Evolutionary conservation across 2,113 vertebrate species (phyloP).

Genomic region (Microcebus griseorufus): DNA sequence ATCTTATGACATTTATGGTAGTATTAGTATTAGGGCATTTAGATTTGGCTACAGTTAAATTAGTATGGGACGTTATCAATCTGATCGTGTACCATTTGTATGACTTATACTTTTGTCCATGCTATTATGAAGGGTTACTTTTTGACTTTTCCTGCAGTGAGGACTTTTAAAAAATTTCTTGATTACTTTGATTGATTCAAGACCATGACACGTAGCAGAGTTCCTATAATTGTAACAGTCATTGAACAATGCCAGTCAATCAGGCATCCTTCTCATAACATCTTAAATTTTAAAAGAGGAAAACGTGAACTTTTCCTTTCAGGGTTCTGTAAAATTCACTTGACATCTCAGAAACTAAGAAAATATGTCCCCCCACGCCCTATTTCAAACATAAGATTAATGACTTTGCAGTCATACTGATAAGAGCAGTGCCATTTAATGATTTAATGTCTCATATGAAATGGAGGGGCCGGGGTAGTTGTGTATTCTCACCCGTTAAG

Average conservation of each 20-base stretch:
- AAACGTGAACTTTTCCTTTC: background rate
- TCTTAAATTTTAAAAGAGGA: conserved; percentile 53
- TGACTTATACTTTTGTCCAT: background rate
- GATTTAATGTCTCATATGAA: too few relatives aligned
- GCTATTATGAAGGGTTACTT: background rate
- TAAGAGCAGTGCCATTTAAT: too few relatives aligned
- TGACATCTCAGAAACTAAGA: conserved; percentile 76
- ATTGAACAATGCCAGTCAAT: conserved; percentile 47
- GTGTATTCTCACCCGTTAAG: too few relatives aligned
- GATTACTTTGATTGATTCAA: conserved; percentile 66
- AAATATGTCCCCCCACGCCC: conserved; percentile 48
- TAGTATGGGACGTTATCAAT: background rate
- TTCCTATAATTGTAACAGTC: conserved; percentile 50
- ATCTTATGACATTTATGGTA: background rate
- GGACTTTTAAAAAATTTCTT: conserved; percentile 39
- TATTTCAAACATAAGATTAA: too few relatives aligned
- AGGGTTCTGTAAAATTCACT: conserved; percentile 57
- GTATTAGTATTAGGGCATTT: too few relatives aligned
- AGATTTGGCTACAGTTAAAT: background rate
- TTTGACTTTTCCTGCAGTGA: conserved; percentile 34
- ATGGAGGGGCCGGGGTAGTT: too few relatives aligned
- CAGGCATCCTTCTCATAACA: background rate
- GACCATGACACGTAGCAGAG: conserved; percentile 30
- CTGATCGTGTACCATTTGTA: background rate
- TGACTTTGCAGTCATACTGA: too few relatives aligned